Conservation (phyloP, 2,888 invertebrate genomes). For the Campaea margaritaria region DNA sequence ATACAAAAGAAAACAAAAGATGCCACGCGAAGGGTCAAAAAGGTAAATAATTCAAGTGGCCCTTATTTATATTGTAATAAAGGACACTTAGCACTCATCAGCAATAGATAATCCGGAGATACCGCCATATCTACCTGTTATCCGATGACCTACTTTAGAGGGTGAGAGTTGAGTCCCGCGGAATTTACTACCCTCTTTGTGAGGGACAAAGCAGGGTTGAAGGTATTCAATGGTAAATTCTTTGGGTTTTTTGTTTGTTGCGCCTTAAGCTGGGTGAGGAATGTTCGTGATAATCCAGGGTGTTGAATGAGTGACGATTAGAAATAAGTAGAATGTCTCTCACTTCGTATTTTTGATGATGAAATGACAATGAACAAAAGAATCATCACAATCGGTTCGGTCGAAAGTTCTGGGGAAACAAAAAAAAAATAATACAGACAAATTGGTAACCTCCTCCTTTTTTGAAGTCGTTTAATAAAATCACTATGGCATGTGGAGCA, state of each 20-base stretch:
- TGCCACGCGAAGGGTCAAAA: too few relatives aligned
- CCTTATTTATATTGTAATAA: conserved; percentile 7
- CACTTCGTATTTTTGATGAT: too few relatives aligned
- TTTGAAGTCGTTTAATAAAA: too few relatives aligned
- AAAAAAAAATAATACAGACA: too few relatives aligned
- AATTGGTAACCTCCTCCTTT: too few relatives aligned
- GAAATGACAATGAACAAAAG: too few relatives aligned
- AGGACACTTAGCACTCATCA: conserved; percentile 16
- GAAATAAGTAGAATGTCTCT: not conserved
- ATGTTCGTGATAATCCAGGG: not conserved
- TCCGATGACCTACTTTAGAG: conserved; percentile 25
- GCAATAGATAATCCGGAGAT: conserved; percentile 10
- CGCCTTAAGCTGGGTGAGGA: not conserved
- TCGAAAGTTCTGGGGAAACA: too few relatives aligned
- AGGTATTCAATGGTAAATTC: conserved; percentile 23
- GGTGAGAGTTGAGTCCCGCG: conserved; percentile 18
- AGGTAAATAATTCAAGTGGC: not conserved
- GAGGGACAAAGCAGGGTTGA: conserved; percentile 31
- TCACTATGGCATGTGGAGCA: too few relatives aligned
- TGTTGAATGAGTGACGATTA: not conserved
- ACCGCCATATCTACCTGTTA: conserved; percentile 21
- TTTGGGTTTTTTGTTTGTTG: conserved; percentile 25
- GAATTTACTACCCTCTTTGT: conserved; percentile 29
- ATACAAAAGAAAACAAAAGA: too few relatives aligned
- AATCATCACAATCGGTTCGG: too few relatives aligned